A percentile compares a stretch with the other conserved stretches of the same genome.
Conservation (phyloP, 2,888 invertebrate genomes). For the Allophyes oxyacanthae region DNA sequence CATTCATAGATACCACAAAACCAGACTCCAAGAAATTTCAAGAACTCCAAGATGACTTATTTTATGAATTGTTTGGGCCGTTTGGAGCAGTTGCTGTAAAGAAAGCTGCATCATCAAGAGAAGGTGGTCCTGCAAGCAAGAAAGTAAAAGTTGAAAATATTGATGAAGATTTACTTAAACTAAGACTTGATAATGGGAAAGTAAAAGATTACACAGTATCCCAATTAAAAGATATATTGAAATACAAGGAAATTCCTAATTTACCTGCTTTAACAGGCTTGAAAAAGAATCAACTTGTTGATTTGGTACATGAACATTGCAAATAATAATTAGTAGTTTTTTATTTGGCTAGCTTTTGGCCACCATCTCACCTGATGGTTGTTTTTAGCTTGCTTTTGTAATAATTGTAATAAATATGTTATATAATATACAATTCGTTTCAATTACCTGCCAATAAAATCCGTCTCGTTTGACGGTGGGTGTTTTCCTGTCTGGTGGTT, state of each 20-base stretch:
- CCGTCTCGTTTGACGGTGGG: too few species aligned
- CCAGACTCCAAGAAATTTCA: constrained; percentile 67
- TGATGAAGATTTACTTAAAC: constrained; percentile 70
- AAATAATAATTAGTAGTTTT: too few species aligned
- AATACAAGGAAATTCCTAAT: constrained; percentile 64
- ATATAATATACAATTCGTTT: too few species aligned
- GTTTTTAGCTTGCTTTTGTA: too few species aligned
- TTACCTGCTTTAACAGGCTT: constrained; percentile 73
- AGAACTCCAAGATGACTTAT: constrained; percentile 75
- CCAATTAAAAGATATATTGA: constrained; percentile 77
- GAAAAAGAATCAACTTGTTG: constrained; percentile 78
- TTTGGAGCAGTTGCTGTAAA: constrained; percentile 71
- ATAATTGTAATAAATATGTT: too few species aligned
- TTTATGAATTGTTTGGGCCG: constrained; percentile 82
- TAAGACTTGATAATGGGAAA: constrained; percentile 64
- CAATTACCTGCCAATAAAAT: too few species aligned
- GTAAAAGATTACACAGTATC: constrained; percentile 73
- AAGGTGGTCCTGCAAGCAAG: constrained; percentile 60
- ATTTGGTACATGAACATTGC: constrained; percentile 75
- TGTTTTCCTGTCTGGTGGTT: too few species aligned
- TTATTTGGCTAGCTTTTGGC: too few species aligned
- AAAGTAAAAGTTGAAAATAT: constrained; percentile 59
- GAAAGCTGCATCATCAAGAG: constrained; percentile 59
- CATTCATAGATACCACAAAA: constrained; percentile 88
- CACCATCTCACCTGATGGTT: too few species aligned